phyloP scores from a whole-genome alignment of 2,113 vertebrate species.

The Lagopus muta region DNA sequence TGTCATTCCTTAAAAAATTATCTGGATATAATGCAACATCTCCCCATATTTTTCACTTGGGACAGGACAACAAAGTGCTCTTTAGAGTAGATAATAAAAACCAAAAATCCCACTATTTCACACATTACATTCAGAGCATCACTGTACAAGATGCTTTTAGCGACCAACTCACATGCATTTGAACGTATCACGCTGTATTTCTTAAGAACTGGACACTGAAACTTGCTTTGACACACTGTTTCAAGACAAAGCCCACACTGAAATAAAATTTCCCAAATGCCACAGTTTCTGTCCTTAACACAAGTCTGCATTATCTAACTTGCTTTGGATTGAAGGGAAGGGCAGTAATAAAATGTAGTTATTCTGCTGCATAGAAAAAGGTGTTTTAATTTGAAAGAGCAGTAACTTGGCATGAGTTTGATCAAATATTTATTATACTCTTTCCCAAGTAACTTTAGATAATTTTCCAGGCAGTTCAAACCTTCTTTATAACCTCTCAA shows the following conservation, averaged over 20 bases:
- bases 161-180: not conserved
- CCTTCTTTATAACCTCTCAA: not conserved
- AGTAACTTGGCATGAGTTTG: not conserved
- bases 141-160: not conserved
- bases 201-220: not conserved
- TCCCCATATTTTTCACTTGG: not conserved
- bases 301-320: not conserved
- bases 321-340: not conserved
- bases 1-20: not conserved
- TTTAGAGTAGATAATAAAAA: not conserved
- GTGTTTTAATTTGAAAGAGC: not conserved
- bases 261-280: not conserved
- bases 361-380: not conserved
- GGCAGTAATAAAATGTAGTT: fast-evolving
- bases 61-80: not conserved
- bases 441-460: not conserved
- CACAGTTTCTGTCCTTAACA: not conserved
- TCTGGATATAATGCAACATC: not conserved
- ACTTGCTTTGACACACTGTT: not conserved
- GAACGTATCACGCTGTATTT: not conserved
- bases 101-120: not conserved
- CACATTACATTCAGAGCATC: not conserved
- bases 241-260: not conserved
- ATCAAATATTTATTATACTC: not conserved
- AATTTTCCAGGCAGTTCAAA: not conserved